These are phyloP conservation scores for Ailurus styani DNA, from an alignment of 2,113 vertebrate genomes.

Conservation along the genomic window DNA sequence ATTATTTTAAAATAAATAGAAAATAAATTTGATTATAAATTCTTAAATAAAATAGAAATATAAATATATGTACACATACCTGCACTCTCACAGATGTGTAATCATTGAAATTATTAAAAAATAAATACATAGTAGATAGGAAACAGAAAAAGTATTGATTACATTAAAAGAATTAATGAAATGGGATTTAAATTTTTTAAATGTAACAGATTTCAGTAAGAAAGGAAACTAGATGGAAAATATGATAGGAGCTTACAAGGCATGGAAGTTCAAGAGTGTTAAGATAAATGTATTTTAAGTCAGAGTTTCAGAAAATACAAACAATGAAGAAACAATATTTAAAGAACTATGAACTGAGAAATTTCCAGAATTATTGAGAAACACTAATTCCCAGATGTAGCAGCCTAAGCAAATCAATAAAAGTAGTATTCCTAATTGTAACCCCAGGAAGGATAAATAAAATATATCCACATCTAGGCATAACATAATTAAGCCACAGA, in stretches of 20 bases:
- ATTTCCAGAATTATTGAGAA: background rate
- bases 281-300: background rate
- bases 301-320: background rate
- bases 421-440: background rate
- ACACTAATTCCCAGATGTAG: background rate
- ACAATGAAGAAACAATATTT: background rate
- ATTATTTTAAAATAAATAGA: background rate
- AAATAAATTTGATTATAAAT: background rate
- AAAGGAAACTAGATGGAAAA: background rate
- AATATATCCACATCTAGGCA: background rate
- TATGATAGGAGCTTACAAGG: background rate
- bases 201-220: background rate
- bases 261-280: background rate
- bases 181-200: background rate
- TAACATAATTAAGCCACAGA: background rate
- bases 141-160: background rate
- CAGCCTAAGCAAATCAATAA: background rate
- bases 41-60: background rate
- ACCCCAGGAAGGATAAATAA: background rate
- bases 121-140: background rate
- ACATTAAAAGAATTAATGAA: background rate
- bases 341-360: background rate
- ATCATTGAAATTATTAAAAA: background rate
- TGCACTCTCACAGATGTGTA: background rate
- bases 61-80: background rate